Percentiles rank a stretch among this genome's conserved stretches.
Evolutionary conservation across 92 coral and sea anemone genomes (phyloP).

Genomic region (Galaxea fascicularis): DNA sequence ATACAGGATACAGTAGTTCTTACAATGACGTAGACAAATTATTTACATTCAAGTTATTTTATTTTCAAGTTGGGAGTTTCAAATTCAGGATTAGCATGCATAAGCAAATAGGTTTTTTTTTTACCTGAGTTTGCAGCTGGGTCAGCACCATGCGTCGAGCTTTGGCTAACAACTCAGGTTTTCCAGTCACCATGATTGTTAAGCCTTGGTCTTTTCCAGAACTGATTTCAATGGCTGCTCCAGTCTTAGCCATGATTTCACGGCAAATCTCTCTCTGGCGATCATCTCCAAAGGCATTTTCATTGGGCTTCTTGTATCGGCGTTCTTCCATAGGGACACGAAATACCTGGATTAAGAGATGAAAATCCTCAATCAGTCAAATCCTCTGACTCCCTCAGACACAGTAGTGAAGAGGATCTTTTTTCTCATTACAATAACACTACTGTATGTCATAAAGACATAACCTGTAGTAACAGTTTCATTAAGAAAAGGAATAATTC

Average conservation of each 20-base stretch:
- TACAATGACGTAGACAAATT: too few species aligned
- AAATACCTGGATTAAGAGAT: slow-evolving; percentile 74
- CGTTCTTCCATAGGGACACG: slow-evolving; percentile 97
- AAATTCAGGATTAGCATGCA: too few species aligned
- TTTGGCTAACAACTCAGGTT: slow-evolving; percentile 94
- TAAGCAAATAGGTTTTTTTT: too few species aligned
- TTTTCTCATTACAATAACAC: too few species aligned
- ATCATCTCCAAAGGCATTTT: slow-evolving; percentile 89
- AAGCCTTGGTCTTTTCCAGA: slow-evolving; percentile 94
- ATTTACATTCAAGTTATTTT: too few species aligned
- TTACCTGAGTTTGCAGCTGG: slow-evolving; percentile 96
- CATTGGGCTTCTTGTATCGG: slow-evolving; percentile 86
- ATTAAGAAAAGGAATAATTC: too few species aligned
- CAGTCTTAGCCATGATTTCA: slow-evolving; percentile 94
- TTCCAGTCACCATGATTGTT: slow-evolving; percentile 97
- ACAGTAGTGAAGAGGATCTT: too few species aligned
- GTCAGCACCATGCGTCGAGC: slow-evolving; percentile 93
- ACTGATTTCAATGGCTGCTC: slow-evolving; percentile 98
- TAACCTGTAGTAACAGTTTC: too few species aligned
- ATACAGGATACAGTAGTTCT: too few species aligned
- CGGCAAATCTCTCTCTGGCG: slow-evolving; percentile 95
- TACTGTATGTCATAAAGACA: too few species aligned
- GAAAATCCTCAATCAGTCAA: neutral
- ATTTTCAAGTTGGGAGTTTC: too few species aligned
- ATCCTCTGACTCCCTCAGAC: neutral